Conservation (phyloP, 2,888 invertebrate species). For the Dendrolimus houi region DNA sequence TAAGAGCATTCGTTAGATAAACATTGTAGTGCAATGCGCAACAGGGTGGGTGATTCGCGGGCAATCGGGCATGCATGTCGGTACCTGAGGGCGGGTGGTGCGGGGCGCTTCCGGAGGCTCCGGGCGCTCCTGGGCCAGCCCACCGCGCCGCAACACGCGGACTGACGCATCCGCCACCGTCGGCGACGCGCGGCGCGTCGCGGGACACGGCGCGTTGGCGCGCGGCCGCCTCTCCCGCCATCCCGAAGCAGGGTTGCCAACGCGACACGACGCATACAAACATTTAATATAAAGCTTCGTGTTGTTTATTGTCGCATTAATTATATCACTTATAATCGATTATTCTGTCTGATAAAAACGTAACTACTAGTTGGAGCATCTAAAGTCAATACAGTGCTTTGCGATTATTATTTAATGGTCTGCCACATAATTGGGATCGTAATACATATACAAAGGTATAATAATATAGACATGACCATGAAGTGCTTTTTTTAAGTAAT, state of each 20-base stretch:
- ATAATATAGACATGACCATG: no score
- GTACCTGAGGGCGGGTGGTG: conserved; percentile 55
- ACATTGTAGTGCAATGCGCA: conserved; percentile 66
- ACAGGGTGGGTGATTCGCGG: conserved; percentile 49
- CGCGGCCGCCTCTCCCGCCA: conserved; percentile 1
- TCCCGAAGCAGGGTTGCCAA: background rate
- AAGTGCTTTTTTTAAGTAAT: no score
- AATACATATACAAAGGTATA: no score
- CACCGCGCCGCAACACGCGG: conserved; percentile 63
- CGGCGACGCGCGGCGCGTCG: background rate
- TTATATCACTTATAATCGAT: background rate
- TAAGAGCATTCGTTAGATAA: conserved; percentile 25
- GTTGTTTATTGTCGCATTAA: background rate
- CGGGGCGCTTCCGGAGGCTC: conserved; percentile 29
- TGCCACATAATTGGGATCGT: no score
- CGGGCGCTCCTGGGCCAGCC: conserved; percentile 31
- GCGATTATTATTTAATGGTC: no score
- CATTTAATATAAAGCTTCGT: background rate
- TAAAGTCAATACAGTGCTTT: no score
- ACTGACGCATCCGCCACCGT: conserved; percentile 39
- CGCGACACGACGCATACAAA: conserved; percentile 1
- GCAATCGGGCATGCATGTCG: conserved; percentile 28
- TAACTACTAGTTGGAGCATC: no score
- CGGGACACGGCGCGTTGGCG: background rate
- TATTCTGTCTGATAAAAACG: no score